phyloP scores from a whole-genome alignment of 2,797 vertebrate species.

The Brachyalestes nurse region DNA sequence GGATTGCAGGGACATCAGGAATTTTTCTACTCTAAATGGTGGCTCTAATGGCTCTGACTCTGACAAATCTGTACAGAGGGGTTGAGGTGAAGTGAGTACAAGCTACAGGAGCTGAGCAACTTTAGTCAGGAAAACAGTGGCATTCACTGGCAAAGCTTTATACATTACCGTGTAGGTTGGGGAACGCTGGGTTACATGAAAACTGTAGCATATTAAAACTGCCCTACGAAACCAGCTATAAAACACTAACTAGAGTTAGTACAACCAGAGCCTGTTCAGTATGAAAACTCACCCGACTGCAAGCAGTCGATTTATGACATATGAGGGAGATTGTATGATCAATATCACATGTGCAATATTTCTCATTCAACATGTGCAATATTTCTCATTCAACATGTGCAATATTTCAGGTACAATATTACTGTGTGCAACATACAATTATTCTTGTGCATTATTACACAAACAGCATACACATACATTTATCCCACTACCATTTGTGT shows the following conservation, averaged over 20 bases:
- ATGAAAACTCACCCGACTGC: background rate
- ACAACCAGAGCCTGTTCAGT: background rate
- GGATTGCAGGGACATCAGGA: slow-evolving; percentile 17
- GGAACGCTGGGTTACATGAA: background rate
- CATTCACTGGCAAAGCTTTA: background rate
- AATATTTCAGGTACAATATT: too few species aligned
- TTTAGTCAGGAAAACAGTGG: background rate
- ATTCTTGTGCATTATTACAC: too few species aligned
- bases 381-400: too few species aligned
- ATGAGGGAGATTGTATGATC: too few species aligned
- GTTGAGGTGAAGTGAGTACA: background rate
- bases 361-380: too few species aligned
- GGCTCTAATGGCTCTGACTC: background rate
- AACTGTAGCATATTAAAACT: background rate
- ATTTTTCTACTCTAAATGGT: slow-evolving; percentile 28
- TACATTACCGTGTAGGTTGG: background rate
- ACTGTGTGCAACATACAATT: too few species aligned
- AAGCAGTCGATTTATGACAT: too few species aligned
- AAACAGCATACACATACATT: too few species aligned
- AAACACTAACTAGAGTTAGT: background rate
- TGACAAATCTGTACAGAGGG: background rate
- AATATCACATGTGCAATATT: too few species aligned
- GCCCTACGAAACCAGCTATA: background rate
- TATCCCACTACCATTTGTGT: too few species aligned
- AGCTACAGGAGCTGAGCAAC: background rate